Conservation (phyloP, 2,888 invertebrate genomes). For the Rotaria socialis region DNA sequence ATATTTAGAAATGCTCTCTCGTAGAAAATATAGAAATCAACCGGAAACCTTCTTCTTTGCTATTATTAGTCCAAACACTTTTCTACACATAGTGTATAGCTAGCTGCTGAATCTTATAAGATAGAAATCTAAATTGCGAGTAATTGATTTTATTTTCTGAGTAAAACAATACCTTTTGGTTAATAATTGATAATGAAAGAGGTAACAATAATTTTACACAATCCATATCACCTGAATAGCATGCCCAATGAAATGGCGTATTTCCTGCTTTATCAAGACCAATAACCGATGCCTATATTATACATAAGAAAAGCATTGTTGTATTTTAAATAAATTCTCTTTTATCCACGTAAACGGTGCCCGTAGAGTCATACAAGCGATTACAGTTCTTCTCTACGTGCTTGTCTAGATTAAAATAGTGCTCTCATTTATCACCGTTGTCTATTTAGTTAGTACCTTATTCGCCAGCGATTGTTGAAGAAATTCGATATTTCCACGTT, state of each 20-base stretch:
- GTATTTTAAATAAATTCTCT: background rate
- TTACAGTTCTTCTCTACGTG: no score
- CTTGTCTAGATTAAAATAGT: no score
- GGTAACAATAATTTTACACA: conserved; percentile 63
- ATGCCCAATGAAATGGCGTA: conserved; percentile 68
- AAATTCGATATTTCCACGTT: conserved; percentile 66
- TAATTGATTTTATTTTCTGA: background rate
- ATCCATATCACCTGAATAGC: conserved; percentile 66
- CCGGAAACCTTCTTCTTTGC: no score
- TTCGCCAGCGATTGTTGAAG: conserved; percentile 65
- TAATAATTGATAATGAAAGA: conserved; percentile 60
- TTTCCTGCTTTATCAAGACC: conserved; percentile 67
- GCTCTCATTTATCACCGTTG: no score
- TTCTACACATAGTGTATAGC: no score
- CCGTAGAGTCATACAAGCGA: no score
- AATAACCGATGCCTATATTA: conserved; percentile 63
- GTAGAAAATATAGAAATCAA: background rate
- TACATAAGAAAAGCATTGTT: background rate
- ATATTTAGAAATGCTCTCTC: background rate
- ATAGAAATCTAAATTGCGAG: no score
- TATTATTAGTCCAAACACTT: no score
- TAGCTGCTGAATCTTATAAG: no score
- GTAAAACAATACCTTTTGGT: conserved; percentile 58
- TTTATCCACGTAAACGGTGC: no score
- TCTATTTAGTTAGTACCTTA: conserved; percentile 58